Conservation (phyloP, 1,140 invertebrate genomes). For the Apis laboriosa region DNA sequence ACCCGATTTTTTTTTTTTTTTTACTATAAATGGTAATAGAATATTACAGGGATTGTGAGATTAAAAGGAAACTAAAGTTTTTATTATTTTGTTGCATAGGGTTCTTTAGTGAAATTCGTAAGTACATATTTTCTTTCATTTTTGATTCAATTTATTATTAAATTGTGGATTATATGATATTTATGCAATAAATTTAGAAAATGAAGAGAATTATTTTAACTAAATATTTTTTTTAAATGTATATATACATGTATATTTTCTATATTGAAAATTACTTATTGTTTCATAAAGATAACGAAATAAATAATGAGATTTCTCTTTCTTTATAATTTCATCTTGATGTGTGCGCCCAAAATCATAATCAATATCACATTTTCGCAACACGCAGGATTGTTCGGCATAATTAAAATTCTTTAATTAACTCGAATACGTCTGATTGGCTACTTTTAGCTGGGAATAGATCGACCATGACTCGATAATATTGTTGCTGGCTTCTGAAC, state of each 20-base stretch:
- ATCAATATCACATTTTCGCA: background rate
- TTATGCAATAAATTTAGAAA: no score
- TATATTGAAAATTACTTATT: no score
- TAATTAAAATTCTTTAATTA: constrained; percentile 2
- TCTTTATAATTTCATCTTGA: background rate
- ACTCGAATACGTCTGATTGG: background rate
- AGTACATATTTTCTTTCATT: no score
- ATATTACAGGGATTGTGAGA: background rate
- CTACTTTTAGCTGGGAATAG: background rate
- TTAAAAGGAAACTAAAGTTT: background rate
- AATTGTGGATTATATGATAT: no score
- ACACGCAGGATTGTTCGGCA: no score
- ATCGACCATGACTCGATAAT: background rate
- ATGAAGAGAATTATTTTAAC: no score
- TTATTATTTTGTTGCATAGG: no score
- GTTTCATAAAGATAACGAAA: background rate
- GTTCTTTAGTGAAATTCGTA: no score
- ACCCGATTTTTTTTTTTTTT: constrained; percentile 28
- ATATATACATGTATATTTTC: no score
- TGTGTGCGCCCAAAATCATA: background rate
- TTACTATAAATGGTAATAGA: no score
- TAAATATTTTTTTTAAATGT: no score
- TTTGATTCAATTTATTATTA: no score
- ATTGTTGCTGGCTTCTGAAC: background rate
- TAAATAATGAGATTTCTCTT: background rate